Conservation (phyloP, 2,888 invertebrate species). For the Drosophila mettleri region DNA sequence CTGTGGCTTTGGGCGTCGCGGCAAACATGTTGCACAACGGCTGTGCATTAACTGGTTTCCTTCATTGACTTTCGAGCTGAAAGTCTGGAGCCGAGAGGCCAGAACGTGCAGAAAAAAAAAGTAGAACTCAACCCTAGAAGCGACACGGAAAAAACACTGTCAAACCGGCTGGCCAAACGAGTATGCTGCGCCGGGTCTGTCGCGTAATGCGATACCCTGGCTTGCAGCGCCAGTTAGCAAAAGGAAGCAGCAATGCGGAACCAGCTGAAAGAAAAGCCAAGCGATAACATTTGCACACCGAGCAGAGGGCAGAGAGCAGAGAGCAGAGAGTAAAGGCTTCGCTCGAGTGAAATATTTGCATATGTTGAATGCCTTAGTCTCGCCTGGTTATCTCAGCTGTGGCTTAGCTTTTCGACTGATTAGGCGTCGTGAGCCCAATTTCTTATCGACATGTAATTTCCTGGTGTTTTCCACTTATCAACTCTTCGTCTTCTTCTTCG, state of each 20-base stretch:
- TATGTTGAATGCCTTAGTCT: background rate
- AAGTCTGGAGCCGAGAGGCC: conserved; percentile 12
- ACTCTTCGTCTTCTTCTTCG: conserved; percentile 10
- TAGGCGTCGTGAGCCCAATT: background rate
- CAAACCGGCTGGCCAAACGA: conserved; percentile 51
- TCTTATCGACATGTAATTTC: conserved; percentile 22
- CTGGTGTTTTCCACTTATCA: conserved; percentile 39
- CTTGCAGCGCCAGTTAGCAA: background rate
- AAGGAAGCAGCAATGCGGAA: conserved; percentile 37
- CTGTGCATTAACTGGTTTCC: conserved; percentile 58
- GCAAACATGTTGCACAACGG: conserved; percentile 70
- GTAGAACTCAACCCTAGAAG: conserved; percentile 40
- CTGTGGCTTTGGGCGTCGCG: conserved; percentile 44
- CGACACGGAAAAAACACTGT: conserved; percentile 14
- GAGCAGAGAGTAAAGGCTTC: conserved; percentile 17
- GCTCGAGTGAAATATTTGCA: conserved; percentile 17
- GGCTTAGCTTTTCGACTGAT: background rate
- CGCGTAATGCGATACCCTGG: conserved; percentile 44
- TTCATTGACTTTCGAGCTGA: conserved; percentile 41
- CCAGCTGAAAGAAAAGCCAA: conserved; percentile 23
- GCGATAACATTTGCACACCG: conserved; percentile 23
- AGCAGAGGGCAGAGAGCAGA: too few species aligned
- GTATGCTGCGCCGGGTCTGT: conserved; percentile 57
- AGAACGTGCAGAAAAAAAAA: conserved; percentile 23
- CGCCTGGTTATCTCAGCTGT: background rate